A percentile compares a stretch with the other conserved stretches of the same genome.
These are phyloP conservation scores for Apodemus sylvaticus DNA, from an alignment of 2,113 vertebrate species.

Conservation along the genomic window DNA sequence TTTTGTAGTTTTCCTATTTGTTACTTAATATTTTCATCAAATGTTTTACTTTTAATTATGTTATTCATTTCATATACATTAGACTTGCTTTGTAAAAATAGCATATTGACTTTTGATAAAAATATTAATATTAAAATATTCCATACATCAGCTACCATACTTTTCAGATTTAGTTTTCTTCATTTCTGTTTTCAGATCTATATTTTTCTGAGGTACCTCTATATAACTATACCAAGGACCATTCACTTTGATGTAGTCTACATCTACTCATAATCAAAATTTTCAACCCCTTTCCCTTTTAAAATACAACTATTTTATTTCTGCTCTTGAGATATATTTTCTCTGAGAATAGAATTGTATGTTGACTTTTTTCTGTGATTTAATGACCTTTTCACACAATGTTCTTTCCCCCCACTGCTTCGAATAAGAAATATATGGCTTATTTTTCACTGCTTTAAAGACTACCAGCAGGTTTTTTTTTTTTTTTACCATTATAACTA, in stretches of 20 bases:
- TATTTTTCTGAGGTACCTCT: neutral
- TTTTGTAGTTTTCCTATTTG: neutral
- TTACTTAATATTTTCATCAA: neutral
- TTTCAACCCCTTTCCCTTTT: neutral
- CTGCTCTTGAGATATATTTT: neutral
- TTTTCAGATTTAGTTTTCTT: neutral
- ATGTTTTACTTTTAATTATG: neutral
- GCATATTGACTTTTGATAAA: neutral
- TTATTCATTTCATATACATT: neutral
- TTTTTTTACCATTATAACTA: neutral
- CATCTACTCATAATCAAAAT: neutral
- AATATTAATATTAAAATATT: neutral
- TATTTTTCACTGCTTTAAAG: neutral
- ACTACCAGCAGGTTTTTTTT: no score
- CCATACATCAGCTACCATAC: neutral
- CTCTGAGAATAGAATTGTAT: neutral
- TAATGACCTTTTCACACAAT: neutral
- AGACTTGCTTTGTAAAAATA: neutral
- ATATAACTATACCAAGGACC: neutral
- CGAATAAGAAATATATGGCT: neutral
- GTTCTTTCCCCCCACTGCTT: neutral
- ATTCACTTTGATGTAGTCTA: neutral
- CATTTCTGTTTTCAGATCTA: neutral
- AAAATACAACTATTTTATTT: neutral
- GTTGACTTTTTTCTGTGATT: neutral